These are phyloP conservation scores for Syrista parreyssii DNA, from an alignment of 2,888 invertebrate genomes.

Conservation along the genomic window DNA sequence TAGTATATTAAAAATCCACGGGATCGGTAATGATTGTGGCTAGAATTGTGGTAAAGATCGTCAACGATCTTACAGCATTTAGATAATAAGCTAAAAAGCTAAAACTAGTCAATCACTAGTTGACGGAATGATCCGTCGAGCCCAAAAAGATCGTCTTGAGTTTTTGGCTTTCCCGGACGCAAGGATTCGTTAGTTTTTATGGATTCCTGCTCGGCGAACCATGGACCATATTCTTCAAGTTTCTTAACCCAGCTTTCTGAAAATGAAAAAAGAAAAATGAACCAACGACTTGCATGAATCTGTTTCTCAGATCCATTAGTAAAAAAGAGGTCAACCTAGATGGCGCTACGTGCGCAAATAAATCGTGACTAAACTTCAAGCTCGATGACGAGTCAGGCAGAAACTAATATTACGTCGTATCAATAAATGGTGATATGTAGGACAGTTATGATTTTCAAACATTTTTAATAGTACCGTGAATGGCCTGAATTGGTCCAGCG, in stretches of 20 bases:
- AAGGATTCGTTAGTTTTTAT: constrained; percentile 83
- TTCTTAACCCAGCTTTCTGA: constrained; percentile 84
- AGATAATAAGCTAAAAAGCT: neutral
- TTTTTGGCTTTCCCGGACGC: constrained; percentile 86
- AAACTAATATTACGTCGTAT: neutral
- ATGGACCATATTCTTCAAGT: constrained; percentile 79
- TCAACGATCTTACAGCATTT: neutral
- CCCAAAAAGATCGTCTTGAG: constrained; percentile 88
- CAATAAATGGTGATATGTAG: neutral
- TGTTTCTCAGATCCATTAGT: neutral
- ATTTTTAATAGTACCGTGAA: constrained; percentile 71
- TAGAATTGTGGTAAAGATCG: neutral
- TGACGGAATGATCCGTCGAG: constrained; percentile 90
- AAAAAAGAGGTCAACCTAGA: neutral
- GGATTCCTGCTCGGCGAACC: constrained; percentile 85
- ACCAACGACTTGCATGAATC: neutral
- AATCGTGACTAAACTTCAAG: neutral
- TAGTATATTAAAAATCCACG: neutral
- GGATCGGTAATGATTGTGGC: neutral
- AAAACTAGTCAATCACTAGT: constrained; percentile 79
- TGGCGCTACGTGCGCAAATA: neutral
- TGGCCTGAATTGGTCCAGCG: constrained; percentile 77
- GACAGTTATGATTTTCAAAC: constrained; percentile 7
- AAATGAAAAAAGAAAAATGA: constrained; percentile 29
- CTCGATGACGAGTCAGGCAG: constrained; percentile 37